Evolutionary conservation across 1,140 invertebrate genomes (phyloP), one percentile per base, ranked within the genome.

Genomic region (Lasaia peninsularis): DNA sequence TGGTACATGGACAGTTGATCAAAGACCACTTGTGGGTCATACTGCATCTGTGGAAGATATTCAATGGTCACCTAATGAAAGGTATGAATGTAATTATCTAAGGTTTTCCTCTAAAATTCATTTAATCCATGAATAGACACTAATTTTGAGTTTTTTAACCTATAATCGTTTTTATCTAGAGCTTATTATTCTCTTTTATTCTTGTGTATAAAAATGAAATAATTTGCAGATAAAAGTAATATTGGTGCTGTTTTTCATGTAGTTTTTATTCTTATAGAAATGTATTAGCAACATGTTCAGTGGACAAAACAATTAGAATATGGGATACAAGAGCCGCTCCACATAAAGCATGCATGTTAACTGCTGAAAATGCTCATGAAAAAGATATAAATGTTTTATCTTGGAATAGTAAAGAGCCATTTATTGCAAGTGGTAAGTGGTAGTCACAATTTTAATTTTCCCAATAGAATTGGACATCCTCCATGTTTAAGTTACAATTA

Each of bases 41-140:
- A 94, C 93, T 16, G 93, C 92, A 37, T 99, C 98, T 53, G 97
- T 99, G 6, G 99, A 99, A 91, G 99, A 99, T 89, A 91, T 99
- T 59, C 97, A 99, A 75, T 99, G 99, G 98, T 99, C 98, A 60
- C 98, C 98, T 2, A 98, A 94, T 90, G 98, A 99, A 91, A 91
- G 88, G 75, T 89, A 73, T 44, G 21, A 28, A 28, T 28, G 8
- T 24, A 28, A 28, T 6, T 28, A 28, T 28, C 2, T 28, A 6
- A 28, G 24, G 24, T 28, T 28, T 28, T 28, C 5, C 8, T 28
- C n/a, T n/a, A n/a, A n/a, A n/a, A n/a, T n/a, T n/a, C n/a, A n/a
- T n/a, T n/a, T n/a, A n/a, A n/a, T n/a, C n/a, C n/a, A n/a, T n/a
- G n/a, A n/a, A n/a, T n/a, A n/a, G n/a, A n/a, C n/a, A n/a, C n/a